phyloP scores from a whole-genome alignment of 2,797 vertebrate genomes.

The Poeciliopsis turneri region DNA sequence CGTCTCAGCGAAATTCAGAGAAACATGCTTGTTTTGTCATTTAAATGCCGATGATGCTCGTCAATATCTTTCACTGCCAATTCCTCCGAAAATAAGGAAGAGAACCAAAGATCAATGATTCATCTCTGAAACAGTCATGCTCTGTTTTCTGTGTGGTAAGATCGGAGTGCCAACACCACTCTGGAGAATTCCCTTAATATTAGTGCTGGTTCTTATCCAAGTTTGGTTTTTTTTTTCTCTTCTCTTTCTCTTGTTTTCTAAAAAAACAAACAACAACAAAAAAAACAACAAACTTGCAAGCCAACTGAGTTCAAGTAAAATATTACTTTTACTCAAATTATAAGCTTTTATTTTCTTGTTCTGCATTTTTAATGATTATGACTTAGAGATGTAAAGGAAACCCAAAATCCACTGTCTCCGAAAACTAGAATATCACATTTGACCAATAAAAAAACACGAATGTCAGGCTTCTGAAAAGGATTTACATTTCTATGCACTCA shows the following conservation, averaged over 20 bases:
- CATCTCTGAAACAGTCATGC: slow-evolving; percentile 20
- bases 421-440: too few species aligned
- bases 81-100: slow-evolving; percentile 19
- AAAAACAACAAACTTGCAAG: slow-evolving; percentile 10
- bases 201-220: slow-evolving; percentile 32
- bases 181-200: slow-evolving; percentile 25
- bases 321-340: not conserved
- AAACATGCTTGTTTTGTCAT: slow-evolving; percentile 25
- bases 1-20: slow-evolving; percentile 23
- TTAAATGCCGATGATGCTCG: slow-evolving; percentile 9
- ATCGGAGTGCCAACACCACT: slow-evolving; percentile 16
- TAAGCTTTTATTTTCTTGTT: not conserved
- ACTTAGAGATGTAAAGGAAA: too few species aligned
- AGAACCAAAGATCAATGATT: slow-evolving; percentile 13
- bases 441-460: too few species aligned
- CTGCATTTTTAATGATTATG: too few species aligned
- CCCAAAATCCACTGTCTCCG: too few species aligned
- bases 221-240: slow-evolving; percentile 6
- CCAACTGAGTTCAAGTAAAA: slow-evolving; percentile 26
- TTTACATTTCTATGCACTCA: too few species aligned
- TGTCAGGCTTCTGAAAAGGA: too few species aligned
- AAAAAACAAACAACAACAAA: slow-evolving; percentile 30
- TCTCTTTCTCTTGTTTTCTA: slow-evolving; percentile 12
- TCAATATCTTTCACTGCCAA: slow-evolving; percentile 27
- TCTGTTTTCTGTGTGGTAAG: slow-evolving; percentile 18